Evolutionary conservation across 2,888 invertebrate species (phyloP), one percentile per base, ranked within the genome.

Genomic region (Augiades crinisus): DNA sequence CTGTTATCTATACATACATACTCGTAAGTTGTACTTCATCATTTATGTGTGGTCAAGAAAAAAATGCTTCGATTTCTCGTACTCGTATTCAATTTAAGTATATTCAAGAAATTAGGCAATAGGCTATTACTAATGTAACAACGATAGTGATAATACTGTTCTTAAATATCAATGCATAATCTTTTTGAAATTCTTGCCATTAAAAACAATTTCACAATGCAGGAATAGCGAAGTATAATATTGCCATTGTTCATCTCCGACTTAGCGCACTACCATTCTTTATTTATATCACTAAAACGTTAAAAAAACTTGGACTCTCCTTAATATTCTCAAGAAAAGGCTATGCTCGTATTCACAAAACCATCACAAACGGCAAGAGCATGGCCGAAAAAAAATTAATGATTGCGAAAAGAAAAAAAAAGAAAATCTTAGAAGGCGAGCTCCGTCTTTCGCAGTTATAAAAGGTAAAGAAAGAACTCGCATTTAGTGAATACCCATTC

Each of bases 401-500:
- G 62, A 64, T 61, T 61, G 59, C 63, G 62, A 63, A 61, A 61
- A 60, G 60, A 62, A 60, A 65, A 50, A 47, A 51, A 47, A 78
- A 46, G 70, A 69, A 68, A 71, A 72, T 85, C 85, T 86, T 79
- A 75, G 79, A 75, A 80, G 83, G 81, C 75, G 83, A 79, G 79
- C 68, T 75, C 67, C 67, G 78, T 84, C 84, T 84, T 85, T 83
- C 74, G 75, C 65, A 80, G 78, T 76, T 78, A 80, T 81, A 81
- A 82, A 84, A 78, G 81, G 78, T 77, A 81, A 76, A 81, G 78
- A 81, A 82, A 81, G 75, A 78, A 75, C 80, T 80, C 82, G 84
- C 81, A 79, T 78, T 88, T 87, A 82, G 83, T 87, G 88, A 89
- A 89, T 87, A 78, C 81, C 74, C 81, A 87, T 87, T 86, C 75